phyloP scores from a whole-genome alignment of 2,888 invertebrate species.

The Melinaea menophilus region DNA sequence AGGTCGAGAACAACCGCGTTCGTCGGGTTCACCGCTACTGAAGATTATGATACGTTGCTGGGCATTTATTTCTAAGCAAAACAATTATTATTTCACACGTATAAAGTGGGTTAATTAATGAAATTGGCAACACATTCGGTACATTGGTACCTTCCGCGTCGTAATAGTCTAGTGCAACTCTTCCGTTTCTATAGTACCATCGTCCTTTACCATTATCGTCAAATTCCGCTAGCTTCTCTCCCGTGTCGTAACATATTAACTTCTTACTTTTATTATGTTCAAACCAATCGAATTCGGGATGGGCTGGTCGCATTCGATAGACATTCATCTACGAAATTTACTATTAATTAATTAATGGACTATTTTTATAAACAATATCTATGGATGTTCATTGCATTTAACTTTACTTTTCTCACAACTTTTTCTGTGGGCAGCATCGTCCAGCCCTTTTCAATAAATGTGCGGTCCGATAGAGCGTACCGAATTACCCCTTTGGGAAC shows the following conservation, averaged over 20 bases:
- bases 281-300: conserved; percentile 71
- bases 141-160: conserved; percentile 57
- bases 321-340: conserved; percentile 56
- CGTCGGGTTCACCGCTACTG: conserved; percentile 63
- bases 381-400: not conserved
- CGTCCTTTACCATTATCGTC: conserved; percentile 60
- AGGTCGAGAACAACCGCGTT: conserved; percentile 55
- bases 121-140: not conserved
- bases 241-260: conserved; percentile 54
- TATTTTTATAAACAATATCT: not conserved
- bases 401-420: conserved; percentile 62
- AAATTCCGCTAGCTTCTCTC: conserved; percentile 63
- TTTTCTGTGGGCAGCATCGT: conserved; percentile 68
- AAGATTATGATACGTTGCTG: conserved; percentile 64
- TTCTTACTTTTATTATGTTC: conserved; percentile 60
- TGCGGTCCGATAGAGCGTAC: conserved; percentile 62
- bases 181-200: conserved; percentile 62
- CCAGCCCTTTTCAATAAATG: conserved; percentile 69
- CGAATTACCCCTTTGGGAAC: conserved; percentile 50
- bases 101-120: not conserved
- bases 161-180: conserved; percentile 64
- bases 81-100: not conserved
- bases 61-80: conserved; percentile 55
- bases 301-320: conserved; percentile 67
- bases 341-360: not conserved